Evolutionary conservation across 2,113 vertebrate species (phyloP), one percentile per base, ranked within the genome.

Genomic region (Bambusicola thoracicus): DNA sequence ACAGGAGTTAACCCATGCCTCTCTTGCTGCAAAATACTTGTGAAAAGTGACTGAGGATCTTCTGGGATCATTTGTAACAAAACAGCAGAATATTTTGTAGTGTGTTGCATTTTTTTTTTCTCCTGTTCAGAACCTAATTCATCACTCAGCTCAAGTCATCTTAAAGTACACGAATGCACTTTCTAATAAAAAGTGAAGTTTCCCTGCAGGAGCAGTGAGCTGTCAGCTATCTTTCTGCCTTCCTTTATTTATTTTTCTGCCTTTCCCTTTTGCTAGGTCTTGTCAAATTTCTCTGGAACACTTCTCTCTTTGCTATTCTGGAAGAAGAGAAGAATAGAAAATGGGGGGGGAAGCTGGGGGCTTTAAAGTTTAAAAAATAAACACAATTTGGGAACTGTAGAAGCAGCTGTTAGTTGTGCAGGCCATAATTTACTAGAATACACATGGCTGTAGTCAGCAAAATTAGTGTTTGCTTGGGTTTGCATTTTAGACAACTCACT

Each of bases 391-490:
- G 92, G 89, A 87, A 72, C 85, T 92, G 61, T 92, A 93, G 87
- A 93, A 91, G 90, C 82, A 95, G 85, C 43, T 95, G 91, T 69
- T 96, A 95, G 92, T 88, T 72, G 73, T 66, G 83, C 53, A 94
- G 66, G 27, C 90, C 89, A 62, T 92, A 89, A 94, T 97, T 95
- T 96, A 90, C 95, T 90, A 93, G 82, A 91, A 96, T 94, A 81
- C 87, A 88, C 79, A 94, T 34, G 76, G 16, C 82, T 94, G 87
- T 83, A 91, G 91, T 97, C 96, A 97, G 94, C 95, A 96, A 95
- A 96, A 96, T 95, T 95, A 97, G 51, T 43, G 61, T 94, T 96
- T 94, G 76, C 93, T 94, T 90, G 79, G 46, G 89, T 94, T 94
- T 93, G 95, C 95, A 90, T 95, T 96, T 94, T 73, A 92, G 87